Evolutionary conservation across 2,113 vertebrate species (phyloP).

Genomic region (Heterotilapia buettikoferi): DNA sequence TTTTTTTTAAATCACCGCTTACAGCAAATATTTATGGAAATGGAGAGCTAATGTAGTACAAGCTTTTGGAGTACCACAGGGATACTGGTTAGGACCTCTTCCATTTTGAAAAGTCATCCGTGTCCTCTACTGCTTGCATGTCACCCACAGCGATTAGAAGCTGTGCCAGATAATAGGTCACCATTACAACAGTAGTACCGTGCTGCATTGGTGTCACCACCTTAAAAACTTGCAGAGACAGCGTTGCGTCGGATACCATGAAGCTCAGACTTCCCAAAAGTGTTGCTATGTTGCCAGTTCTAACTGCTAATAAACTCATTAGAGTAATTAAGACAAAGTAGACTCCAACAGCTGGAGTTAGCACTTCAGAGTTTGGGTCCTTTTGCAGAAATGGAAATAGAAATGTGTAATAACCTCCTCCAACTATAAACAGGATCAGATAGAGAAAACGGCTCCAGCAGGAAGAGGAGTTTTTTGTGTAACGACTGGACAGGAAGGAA

Average conservation of each 20-base stretch:
- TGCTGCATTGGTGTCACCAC: slow-evolving; percentile 16
- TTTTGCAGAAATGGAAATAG: slow-evolving; percentile 63
- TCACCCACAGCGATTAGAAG: slow-evolving; percentile 73
- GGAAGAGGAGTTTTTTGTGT: slow-evolving; percentile 25
- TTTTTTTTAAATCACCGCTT: neutral
- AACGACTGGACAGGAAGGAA: slow-evolving; percentile 68
- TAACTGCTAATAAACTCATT: slow-evolving; percentile 68
- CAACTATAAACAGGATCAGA: slow-evolving; percentile 7
- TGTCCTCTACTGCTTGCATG: slow-evolving; percentile 28
- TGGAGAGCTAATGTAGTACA: neutral
- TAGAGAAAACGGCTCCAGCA: slow-evolving; percentile 21
- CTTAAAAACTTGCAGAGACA: slow-evolving; percentile 73
- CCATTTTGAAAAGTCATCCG: slow-evolving; percentile 63
- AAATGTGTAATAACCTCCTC: slow-evolving; percentile 3
- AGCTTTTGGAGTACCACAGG: neutral
- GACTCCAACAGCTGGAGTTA: slow-evolving; percentile 53
- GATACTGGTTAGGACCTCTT: slow-evolving; percentile 57
- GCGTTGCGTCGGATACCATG: slow-evolving; percentile 67
- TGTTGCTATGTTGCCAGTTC: neutral
- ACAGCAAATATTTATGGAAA: neutral
- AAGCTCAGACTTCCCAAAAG: slow-evolving; percentile 72
- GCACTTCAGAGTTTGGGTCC: slow-evolving; percentile 8
- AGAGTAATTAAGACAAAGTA: slow-evolving; percentile 63
- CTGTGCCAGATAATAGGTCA: slow-evolving; percentile 81
- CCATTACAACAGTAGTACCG: slow-evolving; percentile 65